Percentiles rank a stretch among this genome's conserved stretches.
Conservation (phyloP, 2,888 invertebrate species). For the Xestia rhomboidea region DNA sequence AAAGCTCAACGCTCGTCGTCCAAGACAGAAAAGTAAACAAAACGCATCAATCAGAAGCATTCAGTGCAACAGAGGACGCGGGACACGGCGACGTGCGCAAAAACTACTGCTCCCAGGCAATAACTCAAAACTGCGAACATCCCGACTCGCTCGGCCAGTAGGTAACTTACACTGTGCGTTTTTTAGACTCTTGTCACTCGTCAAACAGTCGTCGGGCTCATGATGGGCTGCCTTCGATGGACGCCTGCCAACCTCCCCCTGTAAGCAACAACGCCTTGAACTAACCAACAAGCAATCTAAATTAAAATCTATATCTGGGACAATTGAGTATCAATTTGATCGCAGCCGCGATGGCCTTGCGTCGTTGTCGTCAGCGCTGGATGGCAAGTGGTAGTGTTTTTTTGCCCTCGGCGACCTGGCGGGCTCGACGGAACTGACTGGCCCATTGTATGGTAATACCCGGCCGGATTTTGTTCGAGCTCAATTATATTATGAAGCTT, state of each 20-base stretch:
- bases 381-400: slow-evolving; percentile 87
- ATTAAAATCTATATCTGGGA: slow-evolving; percentile 48
- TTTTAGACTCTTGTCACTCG: slow-evolving; percentile 89
- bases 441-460: slow-evolving; percentile 90
- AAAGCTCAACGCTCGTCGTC: slow-evolving; percentile 65
- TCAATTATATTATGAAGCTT: slow-evolving; percentile 91
- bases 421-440: slow-evolving; percentile 88
- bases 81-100: slow-evolving; percentile 69
- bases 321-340: slow-evolving; percentile 66
- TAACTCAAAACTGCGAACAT: slow-evolving; percentile 87
- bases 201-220: slow-evolving; percentile 88
- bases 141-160: slow-evolving; percentile 76
- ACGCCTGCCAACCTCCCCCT: slow-evolving; percentile 86
- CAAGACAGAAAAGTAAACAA: slow-evolving; percentile 80
- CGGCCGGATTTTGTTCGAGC: slow-evolving; percentile 90
- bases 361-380: slow-evolving; percentile 66
- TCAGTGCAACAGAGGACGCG: slow-evolving; percentile 60
- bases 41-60: slow-evolving; percentile 78
- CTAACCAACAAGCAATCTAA: slow-evolving; percentile 21
- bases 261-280: slow-evolving; percentile 64
- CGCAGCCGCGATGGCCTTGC: slow-evolving; percentile 53
- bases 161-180: slow-evolving; percentile 86
- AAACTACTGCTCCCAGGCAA: slow-evolving; percentile 77
- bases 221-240: slow-evolving; percentile 89
- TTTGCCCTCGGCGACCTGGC: slow-evolving; percentile 89